Base-by-base conservation (phyloP, 2,888 invertebrate species). In the Zygaena filipendulae region DNA sequence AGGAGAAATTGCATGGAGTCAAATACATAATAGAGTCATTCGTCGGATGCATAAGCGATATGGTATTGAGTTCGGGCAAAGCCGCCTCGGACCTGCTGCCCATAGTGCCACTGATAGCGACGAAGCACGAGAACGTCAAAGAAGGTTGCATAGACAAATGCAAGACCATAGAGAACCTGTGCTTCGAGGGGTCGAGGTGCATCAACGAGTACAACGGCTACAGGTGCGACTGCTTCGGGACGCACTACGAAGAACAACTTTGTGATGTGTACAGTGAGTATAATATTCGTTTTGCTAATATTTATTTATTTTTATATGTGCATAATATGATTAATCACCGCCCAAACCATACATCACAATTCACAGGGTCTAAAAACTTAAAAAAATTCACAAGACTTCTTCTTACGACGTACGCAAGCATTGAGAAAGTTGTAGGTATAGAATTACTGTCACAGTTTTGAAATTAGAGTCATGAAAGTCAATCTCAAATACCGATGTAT, bases 1-100 rank as follows among this genome's bases (percentile, higher is more conserved):
- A 92, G 67, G 93, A 94, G 62, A 87, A 90, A 58, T 81, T 92
- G 13, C 91, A 94, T 57, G 93, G 93, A 30, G 92, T 94, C 1
- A 93, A 93, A 70, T 95, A 94, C 60, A 92, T 94, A 35, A 94
- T 94, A 46, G 93, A 93, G 71, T 93, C 93, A 4, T 95, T 95
- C 60, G 92, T 94, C 13, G 95, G 95, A 2, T 95, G 95, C 56
- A 92, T 95, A 45, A 87, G 91, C 49, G 90, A 94, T 49, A 90
- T 95, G 70, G 87, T 91, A 4, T 71, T 94, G 13, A 90, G 91
- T 60, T 91, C 92, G 2, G 92, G 93, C 3, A 91, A 91, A 64
- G 91, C 92, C 1, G 91, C 92, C 1, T 91, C 90, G 24, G 90
- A 91, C 60, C 80, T 93, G 16, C 63, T 91, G 23, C 90, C 91